Conservation (phyloP, 2,797 vertebrate species). For the Nasua narica region DNA sequence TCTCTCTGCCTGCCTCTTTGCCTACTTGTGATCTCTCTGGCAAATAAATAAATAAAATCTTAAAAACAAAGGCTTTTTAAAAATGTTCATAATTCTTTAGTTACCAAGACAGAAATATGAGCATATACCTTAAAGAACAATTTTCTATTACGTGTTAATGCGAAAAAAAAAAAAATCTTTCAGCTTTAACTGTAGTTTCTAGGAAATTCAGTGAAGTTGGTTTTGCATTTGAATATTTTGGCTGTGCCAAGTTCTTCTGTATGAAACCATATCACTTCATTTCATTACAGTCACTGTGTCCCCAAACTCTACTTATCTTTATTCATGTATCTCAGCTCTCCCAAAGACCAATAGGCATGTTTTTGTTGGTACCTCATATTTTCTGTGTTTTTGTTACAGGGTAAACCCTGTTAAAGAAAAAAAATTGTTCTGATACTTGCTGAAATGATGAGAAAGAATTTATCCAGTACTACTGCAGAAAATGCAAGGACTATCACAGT, state of each 20-base stretch:
- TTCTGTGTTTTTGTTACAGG: constrained; percentile 41
- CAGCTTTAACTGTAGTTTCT: constrained; percentile 11
- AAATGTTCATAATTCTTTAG: neutral
- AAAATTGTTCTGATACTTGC: neutral
- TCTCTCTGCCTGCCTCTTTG: no score
- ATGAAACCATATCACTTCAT: constrained; percentile 14
- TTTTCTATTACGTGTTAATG: constrained; percentile 23
- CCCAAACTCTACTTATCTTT: neutral
- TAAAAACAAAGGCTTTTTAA: neutral
- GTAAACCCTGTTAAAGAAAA: neutral
- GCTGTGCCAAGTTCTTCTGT: neutral
- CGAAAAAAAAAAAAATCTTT: neutral
- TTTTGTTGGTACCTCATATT: neutral
- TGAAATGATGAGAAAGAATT: constrained; percentile 3
- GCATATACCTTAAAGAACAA: neutral
- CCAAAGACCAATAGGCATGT: neutral
- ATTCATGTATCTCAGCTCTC: neutral
- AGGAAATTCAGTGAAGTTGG: constrained; percentile 25
- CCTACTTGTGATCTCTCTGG: no score
- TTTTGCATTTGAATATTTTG: neutral
- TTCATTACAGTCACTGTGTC: neutral
- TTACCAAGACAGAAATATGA: constrained; percentile 37
- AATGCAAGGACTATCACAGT: neutral
- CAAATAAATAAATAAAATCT: no score
- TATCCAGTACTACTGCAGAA: neutral